phyloP scores from a whole-genome alignment of 2,797 vertebrate species.

The Rhinoraja longicauda region DNA sequence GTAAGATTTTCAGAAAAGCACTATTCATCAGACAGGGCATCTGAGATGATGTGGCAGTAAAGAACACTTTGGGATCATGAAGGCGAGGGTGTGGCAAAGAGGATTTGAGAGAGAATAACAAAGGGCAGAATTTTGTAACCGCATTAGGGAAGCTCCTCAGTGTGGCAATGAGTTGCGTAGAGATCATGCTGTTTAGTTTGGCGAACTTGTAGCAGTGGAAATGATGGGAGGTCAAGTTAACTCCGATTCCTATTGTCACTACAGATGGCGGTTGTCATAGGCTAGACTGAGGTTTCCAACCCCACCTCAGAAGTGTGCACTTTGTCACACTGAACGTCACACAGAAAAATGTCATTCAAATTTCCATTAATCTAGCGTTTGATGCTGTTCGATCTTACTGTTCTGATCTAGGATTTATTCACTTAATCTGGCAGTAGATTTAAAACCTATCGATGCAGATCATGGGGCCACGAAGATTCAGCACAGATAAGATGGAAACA shows the following conservation, averaged over 20 bases:
- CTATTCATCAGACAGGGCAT: not conserved
- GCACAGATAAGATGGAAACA: not conserved
- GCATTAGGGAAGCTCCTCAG: not conserved
- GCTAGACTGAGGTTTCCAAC: not conserved
- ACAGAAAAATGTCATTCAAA: not conserved
- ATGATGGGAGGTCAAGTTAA: not conserved
- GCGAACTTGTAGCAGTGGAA: not conserved
- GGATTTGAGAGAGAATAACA: not conserved
- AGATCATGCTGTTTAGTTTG: not conserved
- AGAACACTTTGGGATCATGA: not conserved
- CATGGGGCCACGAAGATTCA: not conserved
- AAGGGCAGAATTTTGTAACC: not conserved
- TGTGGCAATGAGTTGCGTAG: not conserved
- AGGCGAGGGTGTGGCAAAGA: not conserved
- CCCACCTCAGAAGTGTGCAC: not conserved
- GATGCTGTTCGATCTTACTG: not conserved
- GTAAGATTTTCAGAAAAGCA: not conserved
- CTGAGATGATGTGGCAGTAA: not conserved
- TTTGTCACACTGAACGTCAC: not conserved
- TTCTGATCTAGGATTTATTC: not conserved
- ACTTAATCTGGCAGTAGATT: not conserved
- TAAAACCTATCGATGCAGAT: not conserved
- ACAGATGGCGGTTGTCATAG: not conserved
- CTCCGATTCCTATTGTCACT: not conserved
- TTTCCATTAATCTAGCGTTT: not conserved